Conservation (phyloP, 1,140 invertebrate genomes). For the Neuroterus valhalla region DNA sequence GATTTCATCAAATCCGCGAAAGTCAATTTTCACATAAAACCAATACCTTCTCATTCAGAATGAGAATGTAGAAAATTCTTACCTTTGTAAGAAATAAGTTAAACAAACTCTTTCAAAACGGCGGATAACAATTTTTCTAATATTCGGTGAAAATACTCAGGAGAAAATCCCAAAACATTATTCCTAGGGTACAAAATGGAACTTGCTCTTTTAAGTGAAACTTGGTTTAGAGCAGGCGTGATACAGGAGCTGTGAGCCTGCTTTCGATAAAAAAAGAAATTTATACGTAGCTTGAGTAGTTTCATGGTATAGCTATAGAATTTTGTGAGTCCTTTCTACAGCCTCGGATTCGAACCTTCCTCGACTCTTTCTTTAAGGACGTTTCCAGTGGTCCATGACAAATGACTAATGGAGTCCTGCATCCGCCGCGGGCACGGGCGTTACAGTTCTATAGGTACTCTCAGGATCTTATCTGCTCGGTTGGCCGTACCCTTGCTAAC, state of each 20-base stretch:
- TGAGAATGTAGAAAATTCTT: too few species aligned
- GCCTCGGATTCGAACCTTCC: constrained; percentile 36
- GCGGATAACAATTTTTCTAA: too few species aligned
- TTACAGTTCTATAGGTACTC: constrained; percentile 52
- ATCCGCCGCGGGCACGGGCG: constrained; percentile 57
- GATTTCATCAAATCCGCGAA: too few species aligned
- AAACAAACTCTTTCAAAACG: too few species aligned
- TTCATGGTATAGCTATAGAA: not conserved
- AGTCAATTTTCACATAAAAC: too few species aligned
- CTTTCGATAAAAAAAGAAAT: constrained; percentile 15
- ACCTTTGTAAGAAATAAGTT: too few species aligned
- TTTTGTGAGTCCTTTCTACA: constrained; percentile 38
- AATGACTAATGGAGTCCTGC: constrained; percentile 64
- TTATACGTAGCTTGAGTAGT: constrained; percentile 18
- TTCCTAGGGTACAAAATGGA: too few species aligned
- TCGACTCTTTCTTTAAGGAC: constrained; percentile 54
- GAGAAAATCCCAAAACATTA: too few species aligned
- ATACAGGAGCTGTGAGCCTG: not conserved
- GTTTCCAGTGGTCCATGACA: constrained; percentile 60
- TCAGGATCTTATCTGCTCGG: constrained; percentile 52
- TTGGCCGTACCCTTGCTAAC: constrained; percentile 54
- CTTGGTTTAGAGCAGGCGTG: too few species aligned
- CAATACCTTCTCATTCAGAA: too few species aligned
- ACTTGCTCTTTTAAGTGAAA: too few species aligned
- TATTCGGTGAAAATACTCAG: too few species aligned